Evolutionary conservation across 1,140 invertebrate species (phyloP).

Genomic region (Magallana ariakensis): DNA sequence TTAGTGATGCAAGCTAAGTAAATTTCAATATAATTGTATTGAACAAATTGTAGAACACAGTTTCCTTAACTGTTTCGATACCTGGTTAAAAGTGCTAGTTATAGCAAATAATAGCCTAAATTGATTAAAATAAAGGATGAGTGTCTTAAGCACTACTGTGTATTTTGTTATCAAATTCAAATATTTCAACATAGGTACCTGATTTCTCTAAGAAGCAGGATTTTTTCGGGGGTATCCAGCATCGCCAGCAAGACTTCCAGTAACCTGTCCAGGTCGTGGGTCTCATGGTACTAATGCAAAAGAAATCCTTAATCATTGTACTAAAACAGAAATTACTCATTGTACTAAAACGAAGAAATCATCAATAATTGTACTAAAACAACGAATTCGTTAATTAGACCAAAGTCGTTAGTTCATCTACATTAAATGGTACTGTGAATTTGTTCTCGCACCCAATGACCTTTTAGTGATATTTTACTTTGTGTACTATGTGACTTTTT

Average conservation of each 20-base stretch:
- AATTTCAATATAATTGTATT: no score
- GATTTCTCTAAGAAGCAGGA: slow-evolving; percentile 64
- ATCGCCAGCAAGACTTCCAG: slow-evolving; percentile 59
- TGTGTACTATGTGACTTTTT: neutral
- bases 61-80: no score
- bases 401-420: neutral
- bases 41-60: no score
- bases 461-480: neutral
- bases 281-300: slow-evolving; percentile 65
- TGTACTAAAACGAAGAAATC: slow-evolving; percentile 62
- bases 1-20: no score
- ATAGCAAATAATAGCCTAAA: no score
- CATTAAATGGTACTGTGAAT: neutral
- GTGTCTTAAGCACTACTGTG: no score
- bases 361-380: slow-evolving; percentile 39
- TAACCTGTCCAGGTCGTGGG: slow-evolving; percentile 63
- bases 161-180: no score
- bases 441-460: neutral
- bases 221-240: slow-evolving; percentile 66
- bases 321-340: slow-evolving; percentile 61
- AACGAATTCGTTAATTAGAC: neutral
- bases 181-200: slow-evolving; percentile 53
- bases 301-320: neutral
- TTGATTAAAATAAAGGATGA: no score
- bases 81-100: no score